Base-by-base conservation (phyloP, 2,888 invertebrate species). In the Notocelia uddmanniana region DNA sequence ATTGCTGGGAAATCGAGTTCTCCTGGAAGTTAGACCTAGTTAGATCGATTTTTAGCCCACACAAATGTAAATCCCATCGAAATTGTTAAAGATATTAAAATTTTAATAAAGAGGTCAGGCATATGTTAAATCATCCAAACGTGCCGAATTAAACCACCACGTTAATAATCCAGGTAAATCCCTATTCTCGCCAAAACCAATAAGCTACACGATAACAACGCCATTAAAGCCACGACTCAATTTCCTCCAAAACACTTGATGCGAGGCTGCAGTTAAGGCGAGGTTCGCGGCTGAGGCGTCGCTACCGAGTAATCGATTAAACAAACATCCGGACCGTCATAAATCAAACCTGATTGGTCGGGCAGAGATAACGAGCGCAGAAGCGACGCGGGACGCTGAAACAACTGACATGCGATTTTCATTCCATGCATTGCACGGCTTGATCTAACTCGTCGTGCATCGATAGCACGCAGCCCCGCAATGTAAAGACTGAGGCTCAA, bases 221-320 rank as follows among this genome's bases (percentile, higher is more conserved):
- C 54, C 31, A 67, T 55, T 67, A 67, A 67, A n/a, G 31, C 41
- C 59, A 67, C 59, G 54, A 57, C 72, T 72, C 72, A 72, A 72
- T 72, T 68, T 62, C 62, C 67, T 62, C 26, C 60, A 48, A 66
- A 59, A 68, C 68, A 69, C 68, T 60, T 59, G 52, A 59, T 50
- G 37, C 52, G 59, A 48, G 59, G 66, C 45, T 19, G 45, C 69
- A 69, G 60, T 60, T 68, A 78, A 78, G 79, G 74, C 72, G 72
- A 69, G 72, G 76, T 69, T 64, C 74, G 73, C 63, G 72, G 45
- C 45, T 68, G 19, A 62, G 66, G 71, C 68, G 76, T 75, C 76
- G 83, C 90, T 89, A 88, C 91, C 90, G 87, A 79, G 81, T 88
- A 91, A 91, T 91, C 92, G 92, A 91, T 91, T 92, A 89, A 90